Base-by-base conservation (phyloP, 2,797 vertebrate species). In the Gouania willdenowi region DNA sequence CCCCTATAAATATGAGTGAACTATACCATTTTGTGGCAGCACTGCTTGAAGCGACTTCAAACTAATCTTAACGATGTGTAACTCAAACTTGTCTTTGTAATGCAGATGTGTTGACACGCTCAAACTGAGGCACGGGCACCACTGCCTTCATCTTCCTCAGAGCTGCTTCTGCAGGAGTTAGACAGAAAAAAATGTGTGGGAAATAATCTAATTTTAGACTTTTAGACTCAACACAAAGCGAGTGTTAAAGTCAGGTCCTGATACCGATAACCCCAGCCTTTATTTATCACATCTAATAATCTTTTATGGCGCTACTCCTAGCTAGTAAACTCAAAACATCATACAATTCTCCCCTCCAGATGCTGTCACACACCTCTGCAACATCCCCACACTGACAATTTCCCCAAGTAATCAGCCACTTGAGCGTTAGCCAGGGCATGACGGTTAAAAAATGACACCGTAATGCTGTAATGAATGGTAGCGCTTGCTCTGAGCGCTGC, bases 191-290 rank as follows among this genome's bases (percentile, higher is more conserved):
- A 4, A 25, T 20, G 30, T 18, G 43, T 39, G 15, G 37, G 31
- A 28, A 35, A 35, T 18, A 33, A 44, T 45, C 47, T 44, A 9
- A 58, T 66, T 70, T 72, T 38, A 58, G 42, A 43, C 48, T 66
- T 70, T 72, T 38, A 58, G 42, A 43, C 48, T 29, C 40, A 53
- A 37, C 20, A 31, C 22, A 28, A 8, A 0, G 2, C 22, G 49
- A 53, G 33, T 41, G 50, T 35, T 35, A 10, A 13, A 46, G 28
- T 56, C 58, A 45, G 38, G n/a, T n/a, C n/a, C n/a, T n/a, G n/a
- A n/a, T n/a, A 8, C 41, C 24, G 8, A 38, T 27, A 21, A 9
- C 58, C 40, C 16, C 17, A 34, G 8, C n/a, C 7, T n/a, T 31
- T 13, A 16, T 26, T 38, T 12, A 42, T 44, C 24, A 9, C 17